A percentile compares a stretch with the other conserved stretches of the same genome.
These are phyloP conservation scores for Sphaeramia orbicularis DNA, from an alignment of 2,797 vertebrate species.

Conservation along the genomic window DNA sequence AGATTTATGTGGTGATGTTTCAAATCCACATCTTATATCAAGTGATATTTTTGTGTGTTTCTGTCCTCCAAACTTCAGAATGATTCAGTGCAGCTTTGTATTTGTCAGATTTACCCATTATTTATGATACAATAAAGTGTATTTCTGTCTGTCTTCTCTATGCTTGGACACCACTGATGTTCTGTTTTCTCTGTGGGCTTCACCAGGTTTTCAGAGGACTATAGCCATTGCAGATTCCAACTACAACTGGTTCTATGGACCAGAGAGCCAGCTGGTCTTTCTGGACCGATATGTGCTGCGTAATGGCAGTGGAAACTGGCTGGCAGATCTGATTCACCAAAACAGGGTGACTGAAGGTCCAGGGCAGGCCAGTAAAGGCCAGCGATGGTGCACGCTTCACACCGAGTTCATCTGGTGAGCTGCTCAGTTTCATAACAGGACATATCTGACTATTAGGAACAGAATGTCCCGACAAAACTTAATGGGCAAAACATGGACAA, in stretches of 20 bases:
- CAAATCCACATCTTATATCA: conserved; percentile 9
- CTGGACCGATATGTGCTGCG: conserved; percentile 96
- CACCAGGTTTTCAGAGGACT: conserved; percentile 94
- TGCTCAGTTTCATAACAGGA: conserved; percentile 3
- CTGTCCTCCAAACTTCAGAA: background rate
- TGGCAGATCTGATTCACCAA: conserved; percentile 92
- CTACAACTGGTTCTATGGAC: conserved; percentile 99
- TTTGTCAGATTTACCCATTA: background rate
- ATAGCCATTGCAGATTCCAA: conserved; percentile 98
- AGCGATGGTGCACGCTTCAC: conserved; percentile 98
- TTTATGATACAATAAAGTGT: conserved; percentile 3
- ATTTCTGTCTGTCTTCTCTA: background rate
- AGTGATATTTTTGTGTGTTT: background rate
- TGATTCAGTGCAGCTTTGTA: background rate
- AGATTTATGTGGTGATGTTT: background rate
- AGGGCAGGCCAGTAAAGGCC: conserved; percentile 93
- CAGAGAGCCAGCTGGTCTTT: conserved; percentile 98
- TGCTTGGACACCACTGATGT: conserved; percentile 14
- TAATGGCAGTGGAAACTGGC: conserved; percentile 98
- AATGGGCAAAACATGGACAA: no score
- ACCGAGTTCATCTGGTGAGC: conserved; percentile 98
- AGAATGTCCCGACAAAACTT: no score
- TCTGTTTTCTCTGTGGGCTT: conserved; percentile 19
- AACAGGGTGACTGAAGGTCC: conserved; percentile 93
- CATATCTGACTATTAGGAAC: background rate